Base-by-base conservation (phyloP, 2,797 vertebrate genomes). In the Microctenopoma lineatum region DNA sequence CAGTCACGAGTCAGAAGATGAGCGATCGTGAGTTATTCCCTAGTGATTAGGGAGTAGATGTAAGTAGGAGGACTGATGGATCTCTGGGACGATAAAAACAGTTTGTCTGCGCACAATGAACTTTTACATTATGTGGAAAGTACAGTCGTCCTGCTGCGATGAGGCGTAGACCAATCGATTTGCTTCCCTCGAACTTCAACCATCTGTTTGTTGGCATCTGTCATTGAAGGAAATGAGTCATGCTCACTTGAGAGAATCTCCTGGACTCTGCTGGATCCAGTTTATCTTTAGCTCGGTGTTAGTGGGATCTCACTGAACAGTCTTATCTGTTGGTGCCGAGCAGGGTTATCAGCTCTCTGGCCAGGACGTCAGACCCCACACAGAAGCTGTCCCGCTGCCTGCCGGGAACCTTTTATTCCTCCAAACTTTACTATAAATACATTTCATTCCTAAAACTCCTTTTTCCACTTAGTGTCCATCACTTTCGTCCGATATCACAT, bases 291-390 rank as follows among this genome's bases (percentile, higher is more conserved):
- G 59, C 54, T 63, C 26, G 15, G 77, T 85, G 80, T 91, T 77
- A 61, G 83, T 62, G 68, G 80, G 85, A 88, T 89, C 75, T 77
- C 73, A 84, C 72, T 69, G 84, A 85, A 65, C 21, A 11, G 56
- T 73, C 77, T 92, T 93, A 92, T 94, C 93, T 83, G 67, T 16
- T 21, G 58, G 51, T 85, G 81, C 64, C 80, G 60, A 66, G 77
- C 59, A 0, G 67, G 81, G 84, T 86, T 91, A 91, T 92, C 92
- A 82, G 80, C 79, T 82, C 79, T 82, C 32, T 34, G 89, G 73
- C 77, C 77, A 34, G 32, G 32, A 34, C 32, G 32, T 34, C 7
- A 9, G 91, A 86, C 90, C 89, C 80, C 90, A 89, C 90, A 90
- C 87, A 83, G 60, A 70, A 44, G n/a, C 27, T 74, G 38, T 13